These are phyloP conservation scores for Umimayanthus kanabou DNA, from an alignment of 92 coral and sea anemone species.

Conservation along the genomic window DNA sequence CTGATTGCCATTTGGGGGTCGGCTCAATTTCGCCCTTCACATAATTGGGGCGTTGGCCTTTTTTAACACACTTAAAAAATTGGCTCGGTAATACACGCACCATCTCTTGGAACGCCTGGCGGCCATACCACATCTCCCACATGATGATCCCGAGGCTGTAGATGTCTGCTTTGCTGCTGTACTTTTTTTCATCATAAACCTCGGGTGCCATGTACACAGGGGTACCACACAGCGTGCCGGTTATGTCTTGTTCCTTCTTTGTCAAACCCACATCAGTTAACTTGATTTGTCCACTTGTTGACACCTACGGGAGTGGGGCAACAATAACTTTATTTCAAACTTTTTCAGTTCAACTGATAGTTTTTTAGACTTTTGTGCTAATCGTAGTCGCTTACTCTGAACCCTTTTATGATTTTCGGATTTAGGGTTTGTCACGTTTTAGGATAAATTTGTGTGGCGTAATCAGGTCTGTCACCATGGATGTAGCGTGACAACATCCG, in stretches of 20 bases:
- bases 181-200: slow-evolving; percentile 4
- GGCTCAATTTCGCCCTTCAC: not conserved
- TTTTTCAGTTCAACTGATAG: too few species aligned
- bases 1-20: not conserved
- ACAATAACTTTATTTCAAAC: not conserved
- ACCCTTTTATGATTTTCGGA: too few species aligned
- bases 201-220: slow-evolving; percentile 50
- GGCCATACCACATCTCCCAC: slow-evolving; percentile 62
- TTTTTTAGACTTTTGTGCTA: too few species aligned
- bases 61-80: not conserved
- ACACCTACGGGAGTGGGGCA: not conserved
- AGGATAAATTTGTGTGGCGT: too few species aligned
- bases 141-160: slow-evolving; percentile 49
- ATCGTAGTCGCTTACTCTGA: too few species aligned
- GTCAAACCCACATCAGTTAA: slow-evolving; percentile 44
- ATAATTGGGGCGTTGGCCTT: slow-evolving; percentile 17
- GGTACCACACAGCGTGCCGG: slow-evolving; percentile 37
- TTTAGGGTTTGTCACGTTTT: too few species aligned
- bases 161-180: slow-evolving; percentile 34
- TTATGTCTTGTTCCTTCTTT: slow-evolving; percentile 14
- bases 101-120: slow-evolving; percentile 26
- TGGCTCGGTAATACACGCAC: too few species aligned
- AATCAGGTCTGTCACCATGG: too few species aligned
- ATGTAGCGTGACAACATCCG: too few species aligned
- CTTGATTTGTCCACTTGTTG: slow-evolving; percentile 17